Evolutionary conservation across 1,140 invertebrate genomes (phyloP).

Genomic region (Trichogramma pretiosum): DNA sequence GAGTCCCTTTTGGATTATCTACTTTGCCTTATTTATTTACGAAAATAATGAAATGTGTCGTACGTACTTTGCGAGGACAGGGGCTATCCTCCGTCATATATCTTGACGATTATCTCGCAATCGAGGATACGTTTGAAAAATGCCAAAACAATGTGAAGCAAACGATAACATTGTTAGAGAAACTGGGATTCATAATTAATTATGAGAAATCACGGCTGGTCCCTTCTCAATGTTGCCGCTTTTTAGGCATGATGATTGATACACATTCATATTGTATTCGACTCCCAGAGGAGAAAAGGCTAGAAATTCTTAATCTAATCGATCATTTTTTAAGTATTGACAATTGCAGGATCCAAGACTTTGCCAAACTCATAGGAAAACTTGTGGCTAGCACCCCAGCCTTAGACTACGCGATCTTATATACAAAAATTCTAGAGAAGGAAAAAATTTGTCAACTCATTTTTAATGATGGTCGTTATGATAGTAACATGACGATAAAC

Average conservation of each 20-base stretch:
- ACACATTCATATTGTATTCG: not conserved
- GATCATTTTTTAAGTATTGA: not conserved
- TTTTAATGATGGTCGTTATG: not conserved
- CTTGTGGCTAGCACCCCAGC: conserved; percentile 6
- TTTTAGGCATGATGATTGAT: conserved; percentile 16
- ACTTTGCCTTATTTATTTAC: conserved; percentile 14
- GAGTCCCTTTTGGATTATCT: conserved; percentile 15
- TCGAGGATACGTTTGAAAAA: not conserved
- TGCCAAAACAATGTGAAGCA: conserved; percentile 1
- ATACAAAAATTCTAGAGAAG: conserved; percentile 12
- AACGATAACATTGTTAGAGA: conserved; percentile 8
- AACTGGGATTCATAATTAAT: conserved; percentile 15
- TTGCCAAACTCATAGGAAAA: conserved; percentile 10
- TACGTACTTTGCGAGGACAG: not conserved
- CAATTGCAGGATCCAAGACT: conserved; percentile 1
- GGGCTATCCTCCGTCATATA: conserved; percentile 13
- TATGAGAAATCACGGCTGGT: conserved; percentile 1
- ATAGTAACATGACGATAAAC: not conserved
- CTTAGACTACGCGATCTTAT: conserved; percentile 5
- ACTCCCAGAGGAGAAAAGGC: conserved; percentile 11
- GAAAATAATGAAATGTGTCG: conserved; percentile 15
- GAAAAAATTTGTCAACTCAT: conserved; percentile 6
- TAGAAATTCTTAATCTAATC: not conserved
- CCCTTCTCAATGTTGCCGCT: conserved; percentile 4
- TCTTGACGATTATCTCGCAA: conserved; percentile 12